A percentile compares a stretch with the other conserved stretches of the same genome.
phyloP scores from a whole-genome alignment of 2,797 vertebrate genomes.

The Balearica regulorum region DNA sequence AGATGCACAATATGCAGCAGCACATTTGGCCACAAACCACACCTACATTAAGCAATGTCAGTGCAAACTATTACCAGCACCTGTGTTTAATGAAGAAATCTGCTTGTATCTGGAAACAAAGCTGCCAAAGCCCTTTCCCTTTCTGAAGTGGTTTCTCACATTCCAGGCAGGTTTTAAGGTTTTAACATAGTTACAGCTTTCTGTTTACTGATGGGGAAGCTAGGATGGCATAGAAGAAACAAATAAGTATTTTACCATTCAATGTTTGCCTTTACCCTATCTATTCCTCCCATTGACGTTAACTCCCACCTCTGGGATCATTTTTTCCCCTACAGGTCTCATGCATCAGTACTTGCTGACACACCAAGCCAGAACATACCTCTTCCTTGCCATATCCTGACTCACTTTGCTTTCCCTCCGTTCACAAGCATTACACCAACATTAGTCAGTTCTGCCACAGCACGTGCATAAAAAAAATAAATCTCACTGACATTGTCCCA shows the following conservation, averaged over 20 bases:
- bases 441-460: neutral
- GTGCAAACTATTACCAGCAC: neutral
- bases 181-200: neutral
- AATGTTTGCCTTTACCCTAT: neutral
- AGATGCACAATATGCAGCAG: accelerated
- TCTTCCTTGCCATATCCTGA: neutral
- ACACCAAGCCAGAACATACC: neutral
- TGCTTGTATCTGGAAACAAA: neutral
- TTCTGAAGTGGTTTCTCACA: neutral
- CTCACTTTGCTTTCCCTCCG: neutral
- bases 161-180: neutral
- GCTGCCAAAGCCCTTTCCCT: neutral
- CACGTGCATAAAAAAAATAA: neutral
- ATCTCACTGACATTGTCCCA: neutral
- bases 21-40: neutral
- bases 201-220: neutral
- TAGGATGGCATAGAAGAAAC: neutral
- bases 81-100: neutral
- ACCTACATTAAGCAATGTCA: neutral
- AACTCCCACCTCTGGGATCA: neutral
- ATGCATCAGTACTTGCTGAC: neutral
- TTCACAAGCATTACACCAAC: neutral
- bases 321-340: neutral
- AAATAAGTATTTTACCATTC: neutral
- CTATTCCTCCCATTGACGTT: neutral